Evolutionary conservation across 92 coral and sea anemone species (phyloP), one percentile per base, ranked within the genome.

Genomic region (Isaurus tuberculatus): DNA sequence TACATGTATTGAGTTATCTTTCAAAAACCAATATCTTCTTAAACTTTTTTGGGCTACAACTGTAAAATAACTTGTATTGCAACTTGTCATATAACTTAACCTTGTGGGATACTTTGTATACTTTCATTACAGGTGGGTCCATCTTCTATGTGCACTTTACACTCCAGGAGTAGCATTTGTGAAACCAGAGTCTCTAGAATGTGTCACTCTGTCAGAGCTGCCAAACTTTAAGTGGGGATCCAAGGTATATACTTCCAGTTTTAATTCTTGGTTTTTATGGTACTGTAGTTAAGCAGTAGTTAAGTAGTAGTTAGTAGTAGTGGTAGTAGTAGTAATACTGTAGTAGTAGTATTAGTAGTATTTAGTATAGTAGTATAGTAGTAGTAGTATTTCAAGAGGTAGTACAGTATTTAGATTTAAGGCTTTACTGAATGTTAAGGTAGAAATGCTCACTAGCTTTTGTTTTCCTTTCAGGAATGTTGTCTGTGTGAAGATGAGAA

Each of bases 91-190:
- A 55, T 26, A 19, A 4, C 6, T 55, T 55, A 55, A 11, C 9
- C 0, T 29, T 22, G 26, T 26, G 51, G 8, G 29, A 27, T 27
- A 40, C 22, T 16, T 0, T 27, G 14, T 5, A 19, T 37, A 8
- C 32, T 60, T 53, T 61, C 25, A 64, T 30, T 63, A 17, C 65
- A 96, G 99, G 75, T 96, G 99, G 99, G 99, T 96, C 14, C 99
- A 96, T 81, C 86, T 96, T 55, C 87, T 96, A 27, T 96, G 99
- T 85, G 98, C 99, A 23, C 89, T 96, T 15, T 96, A 96, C 88
- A 96, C 99, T 22, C 99, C 99, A 58, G 99, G 97, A 31, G 93
- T 96, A 67, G 98, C 99, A 22, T 96, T 96, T 83, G 99, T 94
- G 27, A 91, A 89, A 79, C 99, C 99, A 19, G 99, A 96, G 69